phyloP scores from a whole-genome alignment of 2,797 vertebrate species.

The Xyrichtys novacula region DNA sequence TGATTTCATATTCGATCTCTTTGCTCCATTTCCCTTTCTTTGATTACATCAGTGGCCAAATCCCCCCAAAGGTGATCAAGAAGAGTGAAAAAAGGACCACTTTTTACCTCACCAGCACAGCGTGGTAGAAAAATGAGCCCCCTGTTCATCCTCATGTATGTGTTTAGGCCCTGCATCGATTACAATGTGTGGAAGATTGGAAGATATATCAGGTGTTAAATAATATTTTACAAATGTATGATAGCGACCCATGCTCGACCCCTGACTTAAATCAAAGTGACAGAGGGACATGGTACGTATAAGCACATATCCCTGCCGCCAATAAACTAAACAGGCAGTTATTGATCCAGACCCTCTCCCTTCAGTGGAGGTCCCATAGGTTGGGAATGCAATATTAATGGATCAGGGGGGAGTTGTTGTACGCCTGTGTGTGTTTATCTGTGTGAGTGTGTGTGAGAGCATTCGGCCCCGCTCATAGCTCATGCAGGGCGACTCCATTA shows the following conservation, averaged over 20 bases:
- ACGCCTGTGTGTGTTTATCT: constrained; percentile 43
- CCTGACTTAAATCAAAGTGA: constrained; percentile 81
- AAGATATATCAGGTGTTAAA: constrained; percentile 80
- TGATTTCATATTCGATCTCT: background rate
- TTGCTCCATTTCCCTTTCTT: background rate
- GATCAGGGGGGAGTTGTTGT: constrained; percentile 55
- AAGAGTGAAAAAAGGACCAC: background rate
- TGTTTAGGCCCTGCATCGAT: constrained; percentile 66
- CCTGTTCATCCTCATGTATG: constrained; percentile 22
- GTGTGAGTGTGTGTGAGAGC: constrained; percentile 35
- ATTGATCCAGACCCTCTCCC: constrained; percentile 81
- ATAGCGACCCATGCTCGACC: constrained; percentile 68
- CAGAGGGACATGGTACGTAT: constrained; percentile 69
- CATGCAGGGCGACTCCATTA: constrained; percentile 69
- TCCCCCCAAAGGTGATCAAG: background rate
- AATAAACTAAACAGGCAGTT: constrained; percentile 86
- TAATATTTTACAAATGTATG: constrained; percentile 81
- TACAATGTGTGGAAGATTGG: constrained; percentile 61
- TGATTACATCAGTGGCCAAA: background rate
- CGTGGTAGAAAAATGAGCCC: background rate
- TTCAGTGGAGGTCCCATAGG: constrained; percentile 65
- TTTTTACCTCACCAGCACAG: background rate
- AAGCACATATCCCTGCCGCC: constrained; percentile 70
- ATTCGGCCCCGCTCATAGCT: constrained; percentile 40
- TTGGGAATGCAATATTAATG: constrained; percentile 81